Evolutionary conservation across 2,113 vertebrate genomes (phyloP).

Genomic region (Epinephelus moara): DNA sequence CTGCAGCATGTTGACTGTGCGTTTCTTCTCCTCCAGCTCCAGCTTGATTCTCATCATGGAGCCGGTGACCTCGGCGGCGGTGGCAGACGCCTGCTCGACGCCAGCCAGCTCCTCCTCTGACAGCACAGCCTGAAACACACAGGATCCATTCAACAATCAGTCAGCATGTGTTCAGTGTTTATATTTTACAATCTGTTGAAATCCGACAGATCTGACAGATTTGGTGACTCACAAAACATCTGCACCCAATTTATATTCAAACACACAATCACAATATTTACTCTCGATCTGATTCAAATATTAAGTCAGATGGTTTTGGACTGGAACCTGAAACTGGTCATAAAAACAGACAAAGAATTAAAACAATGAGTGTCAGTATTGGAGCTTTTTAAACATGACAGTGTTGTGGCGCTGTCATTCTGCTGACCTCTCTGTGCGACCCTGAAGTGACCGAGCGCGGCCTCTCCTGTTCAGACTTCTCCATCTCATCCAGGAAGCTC

Average conservation of each 20-base stretch:
- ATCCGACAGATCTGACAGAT: not conserved
- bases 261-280: too few relatives aligned
- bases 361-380: too few relatives aligned
- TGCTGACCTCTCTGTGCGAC: conserved; percentile 85
- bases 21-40: conserved; percentile 94
- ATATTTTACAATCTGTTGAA: not conserved
- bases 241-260: too few relatives aligned
- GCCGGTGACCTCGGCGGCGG: conserved; percentile 86
- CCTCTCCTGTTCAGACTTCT: conserved; percentile 90
- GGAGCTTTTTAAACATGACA: too few relatives aligned
- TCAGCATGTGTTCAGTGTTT: accelerated
- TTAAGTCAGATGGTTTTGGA: too few relatives aligned
- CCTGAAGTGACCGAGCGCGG: conserved; percentile 88
- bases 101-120: conserved; percentile 87
- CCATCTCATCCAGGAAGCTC: conserved; percentile 97
- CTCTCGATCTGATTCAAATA: too few relatives aligned
- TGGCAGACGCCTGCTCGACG: conserved; percentile 86
- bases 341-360: too few relatives aligned
- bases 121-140: conserved; percentile 81
- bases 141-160: not conserved
- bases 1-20: conserved; percentile 89
- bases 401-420: too few relatives aligned
- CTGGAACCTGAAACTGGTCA: too few relatives aligned
- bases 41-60: conserved; percentile 90
- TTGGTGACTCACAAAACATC: too few relatives aligned